Conservation (phyloP, 2,888 invertebrate genomes). For the Catocala fraxini region DNA sequence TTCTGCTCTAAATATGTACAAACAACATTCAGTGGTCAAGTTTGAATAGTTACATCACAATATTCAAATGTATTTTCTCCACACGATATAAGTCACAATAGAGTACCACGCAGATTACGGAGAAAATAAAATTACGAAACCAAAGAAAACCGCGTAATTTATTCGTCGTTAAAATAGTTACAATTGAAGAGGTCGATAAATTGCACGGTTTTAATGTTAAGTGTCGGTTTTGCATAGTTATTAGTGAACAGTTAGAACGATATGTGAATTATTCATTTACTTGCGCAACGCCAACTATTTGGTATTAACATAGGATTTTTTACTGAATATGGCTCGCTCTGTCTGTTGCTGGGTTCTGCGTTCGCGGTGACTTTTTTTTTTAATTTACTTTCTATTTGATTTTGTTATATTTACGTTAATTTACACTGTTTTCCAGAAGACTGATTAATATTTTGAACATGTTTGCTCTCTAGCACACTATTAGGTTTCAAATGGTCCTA, state of each 20-base stretch:
- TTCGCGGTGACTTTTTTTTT: slow-evolving; percentile 13
- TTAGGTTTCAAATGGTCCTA: too few relatives aligned
- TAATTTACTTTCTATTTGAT: slow-evolving; percentile 16
- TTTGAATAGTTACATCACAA: slow-evolving; percentile 10
- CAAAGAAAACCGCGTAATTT: slow-evolving; percentile 22
- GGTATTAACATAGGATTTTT: slow-evolving; percentile 30
- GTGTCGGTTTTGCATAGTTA: slow-evolving; percentile 36
- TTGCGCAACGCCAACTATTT: slow-evolving; percentile 41
- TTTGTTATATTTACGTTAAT: too few relatives aligned
- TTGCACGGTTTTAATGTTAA: slow-evolving; percentile 35
- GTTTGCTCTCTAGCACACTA: too few relatives aligned
- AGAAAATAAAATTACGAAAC: slow-evolving; percentile 32
- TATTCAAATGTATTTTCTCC: slow-evolving; percentile 15
- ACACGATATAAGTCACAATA: slow-evolving; percentile 1
- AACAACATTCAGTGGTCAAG: not conserved
- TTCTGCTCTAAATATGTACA: not conserved
- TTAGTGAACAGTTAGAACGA: slow-evolving; percentile 43
- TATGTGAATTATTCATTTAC: slow-evolving; percentile 46
- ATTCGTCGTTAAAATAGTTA: slow-evolving; percentile 38
- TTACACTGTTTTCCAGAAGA: too few relatives aligned
- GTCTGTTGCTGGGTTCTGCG: slow-evolving; percentile 15
- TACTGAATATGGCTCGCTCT: slow-evolving; percentile 1
- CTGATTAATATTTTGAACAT: too few relatives aligned
- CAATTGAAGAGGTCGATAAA: slow-evolving; percentile 37
- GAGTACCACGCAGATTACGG: slow-evolving; percentile 12